Conservation (phyloP, 1,140 invertebrate genomes). For the Pogonomyrmex barbatus region DNA sequence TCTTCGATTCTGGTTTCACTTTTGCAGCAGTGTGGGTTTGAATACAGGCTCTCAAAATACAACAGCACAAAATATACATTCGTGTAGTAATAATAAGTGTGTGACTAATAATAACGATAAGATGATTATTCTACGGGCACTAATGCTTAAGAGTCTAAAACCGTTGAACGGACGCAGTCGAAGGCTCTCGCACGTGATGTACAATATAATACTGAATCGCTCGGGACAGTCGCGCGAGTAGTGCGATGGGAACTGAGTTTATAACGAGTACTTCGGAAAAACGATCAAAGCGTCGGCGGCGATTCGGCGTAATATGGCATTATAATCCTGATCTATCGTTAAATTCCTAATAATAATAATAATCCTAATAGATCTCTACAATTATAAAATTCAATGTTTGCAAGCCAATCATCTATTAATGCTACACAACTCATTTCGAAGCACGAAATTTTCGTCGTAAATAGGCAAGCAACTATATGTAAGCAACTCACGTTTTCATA, state of each 20-base stretch:
- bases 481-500: not conserved
- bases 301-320: slow-evolving; percentile 55
- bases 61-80: slow-evolving; percentile 46
- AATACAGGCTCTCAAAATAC: slow-evolving; percentile 19
- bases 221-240: slow-evolving; percentile 26
- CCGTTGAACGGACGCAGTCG: slow-evolving; percentile 41
- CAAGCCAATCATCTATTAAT: slow-evolving; percentile 58
- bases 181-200: slow-evolving; percentile 39
- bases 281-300: slow-evolving; percentile 28
- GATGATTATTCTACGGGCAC: slow-evolving; percentile 5
- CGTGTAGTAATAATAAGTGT: slow-evolving; percentile 58
- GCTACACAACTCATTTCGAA: slow-evolving; percentile 53
- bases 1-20: not conserved
- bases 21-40: not conserved
- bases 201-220: slow-evolving; percentile 46
- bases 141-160: slow-evolving; percentile 40
- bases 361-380: slow-evolving; percentile 64
- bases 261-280: slow-evolving; percentile 11
- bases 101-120: slow-evolving; percentile 9
- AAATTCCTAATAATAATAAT: slow-evolving; percentile 57
- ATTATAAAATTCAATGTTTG: slow-evolving; percentile 71
- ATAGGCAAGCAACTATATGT: slow-evolving; percentile 57
- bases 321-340: slow-evolving; percentile 33
- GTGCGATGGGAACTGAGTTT: slow-evolving; percentile 21
- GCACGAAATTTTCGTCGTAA: slow-evolving; percentile 37